Conservation (phyloP, 1,140 invertebrate species). For the Trachymyrmex cornetzi region DNA sequence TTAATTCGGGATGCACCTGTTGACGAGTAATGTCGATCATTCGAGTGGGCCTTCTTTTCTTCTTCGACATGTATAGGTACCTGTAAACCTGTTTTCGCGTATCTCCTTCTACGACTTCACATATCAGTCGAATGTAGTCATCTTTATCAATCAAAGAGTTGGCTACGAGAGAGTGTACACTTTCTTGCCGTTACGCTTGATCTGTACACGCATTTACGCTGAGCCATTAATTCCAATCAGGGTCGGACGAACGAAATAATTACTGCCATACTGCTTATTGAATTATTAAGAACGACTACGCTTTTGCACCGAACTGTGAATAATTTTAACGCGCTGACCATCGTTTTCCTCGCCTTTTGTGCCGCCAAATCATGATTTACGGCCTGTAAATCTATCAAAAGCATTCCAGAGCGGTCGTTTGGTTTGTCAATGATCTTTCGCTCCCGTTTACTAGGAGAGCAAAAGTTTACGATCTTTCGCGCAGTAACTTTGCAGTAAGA, state of each 20-base stretch:
- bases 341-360: background rate
- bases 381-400: constrained; percentile 18
- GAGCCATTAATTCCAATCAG: constrained; percentile 79
- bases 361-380: constrained; percentile 9
- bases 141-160: constrained; percentile 81
- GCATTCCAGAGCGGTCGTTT: background rate
- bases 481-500: background rate
- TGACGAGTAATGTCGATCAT: constrained; percentile 56
- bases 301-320: constrained; percentile 33
- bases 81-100: constrained; percentile 79
- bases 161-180: constrained; percentile 62
- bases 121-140: constrained; percentile 80
- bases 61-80: constrained; percentile 63
- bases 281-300: constrained; percentile 74
- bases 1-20: constrained; percentile 53
- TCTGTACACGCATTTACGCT: constrained; percentile 52
- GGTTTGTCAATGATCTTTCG: constrained; percentile 28
- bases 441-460: constrained; percentile 10
- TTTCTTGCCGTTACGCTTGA: constrained; percentile 72
- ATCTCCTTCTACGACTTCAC: constrained; percentile 66
- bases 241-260: constrained; percentile 78
- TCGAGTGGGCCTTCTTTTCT: constrained; percentile 67
- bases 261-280: constrained; percentile 75
- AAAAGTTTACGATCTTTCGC: constrained; percentile 22
- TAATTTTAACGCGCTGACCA: constrained; percentile 25